phyloP scores from a whole-genome alignment of 2,797 vertebrate genomes.

The Nothura maculosa region DNA sequence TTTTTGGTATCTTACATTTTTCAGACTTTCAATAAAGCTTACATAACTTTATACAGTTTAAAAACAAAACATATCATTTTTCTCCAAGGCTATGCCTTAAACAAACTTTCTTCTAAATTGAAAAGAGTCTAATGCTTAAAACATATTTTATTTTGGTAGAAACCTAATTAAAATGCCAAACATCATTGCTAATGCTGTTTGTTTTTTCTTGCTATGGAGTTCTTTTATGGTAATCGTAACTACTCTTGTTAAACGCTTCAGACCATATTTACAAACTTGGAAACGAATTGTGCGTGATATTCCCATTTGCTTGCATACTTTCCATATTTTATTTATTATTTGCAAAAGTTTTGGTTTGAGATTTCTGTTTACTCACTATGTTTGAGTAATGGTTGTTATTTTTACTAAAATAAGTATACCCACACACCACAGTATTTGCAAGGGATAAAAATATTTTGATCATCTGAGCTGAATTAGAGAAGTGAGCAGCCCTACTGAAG shows the following conservation, averaged over 20 bases:
- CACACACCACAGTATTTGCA: not conserved
- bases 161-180: not conserved
- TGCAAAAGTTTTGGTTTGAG: not conserved
- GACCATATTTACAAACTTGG: not conserved
- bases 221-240: not conserved
- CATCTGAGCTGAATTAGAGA: not conserved
- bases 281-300: not conserved
- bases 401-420: not conserved
- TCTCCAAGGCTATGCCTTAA: not conserved
- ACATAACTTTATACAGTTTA: not conserved
- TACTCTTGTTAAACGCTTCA: not conserved
- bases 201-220: not conserved
- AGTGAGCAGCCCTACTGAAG: not conserved
- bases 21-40: not conserved
- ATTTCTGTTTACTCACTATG: not conserved
- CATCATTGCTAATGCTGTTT: not conserved
- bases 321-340: not conserved
- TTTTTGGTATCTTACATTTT: not conserved
- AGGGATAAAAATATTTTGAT: not conserved
- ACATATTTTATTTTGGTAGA: not conserved
- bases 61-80: not conserved
- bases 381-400: not conserved
- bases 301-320: not conserved
- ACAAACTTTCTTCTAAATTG: not conserved
- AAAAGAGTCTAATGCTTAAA: not conserved